Conservation (phyloP, 2,113 vertebrate genomes). For the Corydoras maculifer region DNA sequence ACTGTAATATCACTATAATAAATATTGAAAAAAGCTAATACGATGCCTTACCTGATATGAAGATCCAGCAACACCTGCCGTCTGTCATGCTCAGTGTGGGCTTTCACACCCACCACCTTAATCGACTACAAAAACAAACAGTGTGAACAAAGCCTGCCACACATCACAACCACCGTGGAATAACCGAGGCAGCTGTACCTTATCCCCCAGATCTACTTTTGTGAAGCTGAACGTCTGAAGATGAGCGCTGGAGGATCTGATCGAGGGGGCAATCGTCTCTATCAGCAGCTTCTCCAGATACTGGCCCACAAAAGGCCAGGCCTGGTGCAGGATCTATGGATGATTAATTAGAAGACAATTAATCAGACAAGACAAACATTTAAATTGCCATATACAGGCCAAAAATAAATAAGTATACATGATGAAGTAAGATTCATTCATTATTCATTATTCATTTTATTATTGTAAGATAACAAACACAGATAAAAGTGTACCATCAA, state of each 20-base stretch:
- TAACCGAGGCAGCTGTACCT: conserved; percentile 48
- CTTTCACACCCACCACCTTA: conserved; percentile 78
- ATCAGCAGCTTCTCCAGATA: conserved; percentile 81
- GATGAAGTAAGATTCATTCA: no score
- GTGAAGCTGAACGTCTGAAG: conserved; percentile 86
- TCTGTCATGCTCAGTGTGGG: conserved; percentile 76
- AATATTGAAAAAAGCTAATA: no score
- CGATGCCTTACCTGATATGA: conserved; percentile 75
- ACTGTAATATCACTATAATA: no score
- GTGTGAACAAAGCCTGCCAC: no score
- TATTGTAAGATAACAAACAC: no score
- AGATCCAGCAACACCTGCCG: conserved; percentile 84
- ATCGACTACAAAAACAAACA: conserved; percentile 65
- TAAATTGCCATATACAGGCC: no score
- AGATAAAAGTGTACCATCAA: no score
- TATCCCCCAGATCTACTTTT: conserved; percentile 72
- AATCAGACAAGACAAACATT: no score
- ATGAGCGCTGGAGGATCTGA: conserved; percentile 76
- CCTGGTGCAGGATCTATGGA: conserved; percentile 76
- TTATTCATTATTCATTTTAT: no score
- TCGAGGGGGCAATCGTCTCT: conserved; percentile 70
- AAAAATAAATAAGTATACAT: no score
- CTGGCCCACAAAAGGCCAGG: conserved; percentile 87
- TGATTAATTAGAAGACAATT: no score
- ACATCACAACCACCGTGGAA: no score